Evolutionary conservation across 2,797 vertebrate genomes (phyloP).

Genomic region (Epinephelus coioides): DNA sequence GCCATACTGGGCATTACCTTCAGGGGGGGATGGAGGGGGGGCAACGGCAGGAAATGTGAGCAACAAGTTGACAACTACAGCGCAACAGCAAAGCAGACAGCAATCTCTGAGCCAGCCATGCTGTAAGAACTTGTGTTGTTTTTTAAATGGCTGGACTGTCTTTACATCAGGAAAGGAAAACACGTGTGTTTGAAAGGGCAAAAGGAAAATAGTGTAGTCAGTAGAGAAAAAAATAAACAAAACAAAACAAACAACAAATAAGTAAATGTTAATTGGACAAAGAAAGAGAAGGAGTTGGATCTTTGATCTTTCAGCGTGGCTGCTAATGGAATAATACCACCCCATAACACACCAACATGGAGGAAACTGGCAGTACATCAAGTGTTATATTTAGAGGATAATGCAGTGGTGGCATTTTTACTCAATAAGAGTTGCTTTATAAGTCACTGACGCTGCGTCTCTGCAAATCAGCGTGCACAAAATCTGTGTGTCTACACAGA

Average conservation of each 20-base stretch:
- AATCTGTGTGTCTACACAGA: not conserved
- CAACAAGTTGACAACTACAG: constrained; percentile 10
- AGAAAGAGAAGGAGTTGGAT: constrained; percentile 61
- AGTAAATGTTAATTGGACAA: constrained; percentile 76
- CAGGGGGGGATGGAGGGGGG: constrained; percentile 49
- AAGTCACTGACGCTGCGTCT: not conserved
- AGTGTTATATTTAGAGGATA: not conserved
- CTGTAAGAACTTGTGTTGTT: not conserved
- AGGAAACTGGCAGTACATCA: not conserved
- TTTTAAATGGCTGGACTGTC: not conserved
- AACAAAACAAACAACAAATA: constrained; percentile 50
- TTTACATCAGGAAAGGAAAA: constrained; percentile 19
- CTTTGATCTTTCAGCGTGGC: constrained; percentile 1
- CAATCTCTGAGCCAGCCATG: constrained; percentile 6
- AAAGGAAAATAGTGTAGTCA: constrained; percentile 80
- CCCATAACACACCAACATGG: constrained; percentile 10
- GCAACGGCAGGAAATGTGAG: constrained; percentile 64
- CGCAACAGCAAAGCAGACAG: constrained; percentile 21
- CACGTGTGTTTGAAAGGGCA: constrained; percentile 70
- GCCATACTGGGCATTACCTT: constrained; percentile 96
- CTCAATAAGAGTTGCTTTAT: not conserved
- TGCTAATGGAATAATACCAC: constrained; percentile 2
- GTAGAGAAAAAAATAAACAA: constrained; percentile 40
- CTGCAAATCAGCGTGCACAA: constrained; percentile 3
- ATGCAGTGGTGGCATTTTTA: not conserved